Evolutionary conservation across 2,888 invertebrate species (phyloP), one percentile per base, ranked within the genome.

Genomic region (Drosophila fulvimacula): DNA sequence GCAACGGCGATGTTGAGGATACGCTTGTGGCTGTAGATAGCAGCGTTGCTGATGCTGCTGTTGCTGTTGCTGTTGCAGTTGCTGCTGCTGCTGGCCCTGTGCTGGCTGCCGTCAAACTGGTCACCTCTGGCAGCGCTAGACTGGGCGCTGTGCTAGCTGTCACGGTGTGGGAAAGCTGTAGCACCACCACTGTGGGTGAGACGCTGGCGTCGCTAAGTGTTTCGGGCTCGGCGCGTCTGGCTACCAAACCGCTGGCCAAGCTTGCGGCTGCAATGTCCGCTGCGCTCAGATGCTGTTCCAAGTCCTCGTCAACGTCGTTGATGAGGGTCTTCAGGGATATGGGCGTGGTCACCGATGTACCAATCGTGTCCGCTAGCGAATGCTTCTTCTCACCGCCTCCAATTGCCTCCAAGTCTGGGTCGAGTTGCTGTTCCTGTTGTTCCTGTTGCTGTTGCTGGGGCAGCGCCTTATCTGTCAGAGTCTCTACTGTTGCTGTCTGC

Each of bases 151-250:
- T 67, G n/a, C 69, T 73, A 5, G 79, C 77, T 57, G 89, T 78
- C 56, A 79, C 57, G 55, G 82, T 68, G 71, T 71, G 59, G 38
- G 69, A 76, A 41, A 79, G 65, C 60, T 85, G 73, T 49, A 89
- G 85, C 21, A 90, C 72, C n/a, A 88, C 86, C 6, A 89, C 83
- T 48, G 91, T 91, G 49, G 91, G 91, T 38, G 91, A 91, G 24
- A 91, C 89, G 55, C 91, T 91, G 17, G 91, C 87, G 76, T 91
- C 91, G 59, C 91, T 91, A 2, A 91, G 71, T 0, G 91, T 91
- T 63, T 91, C 91, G 21, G 91, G 91, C 17, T 91, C 91, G 21
- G 91, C 91, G 24, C 85, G 90, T 52, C 91, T 80, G 24, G 91
- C 89, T 15, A 90, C 82, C 24, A 91, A 73, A 38, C 91, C 92